phyloP scores from a whole-genome alignment of 2,888 invertebrate genomes.

The Hypomecis punctinalis region DNA sequence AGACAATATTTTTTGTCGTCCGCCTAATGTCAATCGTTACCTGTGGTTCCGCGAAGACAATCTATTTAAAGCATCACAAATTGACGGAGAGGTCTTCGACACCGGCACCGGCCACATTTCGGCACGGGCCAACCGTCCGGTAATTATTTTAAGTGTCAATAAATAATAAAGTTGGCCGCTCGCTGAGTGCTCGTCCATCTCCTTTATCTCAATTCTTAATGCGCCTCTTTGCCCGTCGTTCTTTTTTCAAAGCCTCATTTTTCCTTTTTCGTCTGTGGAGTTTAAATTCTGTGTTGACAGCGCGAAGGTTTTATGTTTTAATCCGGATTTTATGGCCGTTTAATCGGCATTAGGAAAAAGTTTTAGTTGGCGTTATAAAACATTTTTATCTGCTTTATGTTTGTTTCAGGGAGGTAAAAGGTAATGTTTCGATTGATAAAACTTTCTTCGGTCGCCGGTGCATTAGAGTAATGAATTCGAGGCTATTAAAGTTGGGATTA shows the following conservation, averaged over 20 bases:
- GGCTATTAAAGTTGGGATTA: conserved; percentile 55
- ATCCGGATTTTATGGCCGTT: conserved; percentile 76
- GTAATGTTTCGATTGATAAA: conserved; percentile 53
- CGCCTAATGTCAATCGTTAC: conserved; percentile 38
- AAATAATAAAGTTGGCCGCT: conserved; percentile 82
- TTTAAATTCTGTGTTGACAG: conserved; percentile 83
- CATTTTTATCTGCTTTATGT: conserved; percentile 66
- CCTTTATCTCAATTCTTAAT: conserved; percentile 84
- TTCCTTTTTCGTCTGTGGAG: conserved; percentile 74
- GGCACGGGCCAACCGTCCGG: conserved; percentile 81
- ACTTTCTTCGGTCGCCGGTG: conserved; percentile 34
- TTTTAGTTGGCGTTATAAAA: conserved; percentile 49
- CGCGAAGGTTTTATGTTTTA: conserved; percentile 82
- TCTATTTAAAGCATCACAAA: conserved; percentile 45
- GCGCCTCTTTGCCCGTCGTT: conserved; percentile 82
- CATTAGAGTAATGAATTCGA: conserved; percentile 55
- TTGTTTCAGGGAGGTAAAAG: conserved; percentile 57
- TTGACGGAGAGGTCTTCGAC: conserved; percentile 62
- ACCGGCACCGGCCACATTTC: conserved; percentile 54
- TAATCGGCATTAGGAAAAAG: conserved; percentile 71
- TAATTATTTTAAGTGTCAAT: conserved; percentile 85
- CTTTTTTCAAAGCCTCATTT: conserved; percentile 66
- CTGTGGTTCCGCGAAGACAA: conserved; percentile 37
- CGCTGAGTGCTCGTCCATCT: conserved; percentile 84
- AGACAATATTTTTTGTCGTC: conserved; percentile 39